A percentile compares a stretch with the other conserved stretches of the same genome.
Evolutionary conservation across 1,140 invertebrate genomes (phyloP).

Genomic region (Acromyrmex charruanus): DNA sequence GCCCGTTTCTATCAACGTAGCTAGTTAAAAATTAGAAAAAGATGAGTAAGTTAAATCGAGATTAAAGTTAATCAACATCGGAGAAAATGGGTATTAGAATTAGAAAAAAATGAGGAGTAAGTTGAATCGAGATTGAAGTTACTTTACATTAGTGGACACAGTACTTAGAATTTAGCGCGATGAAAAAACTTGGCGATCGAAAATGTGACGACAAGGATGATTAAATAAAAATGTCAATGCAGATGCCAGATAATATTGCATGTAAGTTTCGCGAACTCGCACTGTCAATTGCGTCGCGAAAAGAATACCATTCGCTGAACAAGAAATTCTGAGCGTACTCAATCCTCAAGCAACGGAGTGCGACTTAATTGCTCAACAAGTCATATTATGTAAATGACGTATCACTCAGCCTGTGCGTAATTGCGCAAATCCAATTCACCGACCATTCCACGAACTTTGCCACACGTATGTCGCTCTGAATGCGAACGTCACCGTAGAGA

Average conservation of each 20-base stretch:
- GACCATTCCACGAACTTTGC: background rate
- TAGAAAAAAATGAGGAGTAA: too few species aligned
- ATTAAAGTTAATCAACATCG: too few species aligned
- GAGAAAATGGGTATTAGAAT: too few species aligned
- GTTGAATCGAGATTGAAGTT: too few species aligned
- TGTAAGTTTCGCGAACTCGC: slow-evolving; percentile 8
- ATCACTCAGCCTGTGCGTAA: slow-evolving; percentile 55
- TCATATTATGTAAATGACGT: slow-evolving; percentile 71
- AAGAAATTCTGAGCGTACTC: slow-evolving; percentile 35
- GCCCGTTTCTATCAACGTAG: too few species aligned
- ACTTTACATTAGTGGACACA: too few species aligned
- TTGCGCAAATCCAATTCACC: slow-evolving; percentile 21
- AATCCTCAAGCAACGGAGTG: slow-evolving; percentile 37
- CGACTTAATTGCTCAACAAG: slow-evolving; percentile 72
- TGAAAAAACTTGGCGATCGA: background rate
- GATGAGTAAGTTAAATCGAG: too few species aligned
- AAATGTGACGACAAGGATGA: background rate
- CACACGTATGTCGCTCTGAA: background rate
- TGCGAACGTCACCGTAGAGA: background rate
- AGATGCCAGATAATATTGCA: background rate
- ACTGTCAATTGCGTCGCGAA: background rate
- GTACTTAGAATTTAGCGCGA: too few species aligned
- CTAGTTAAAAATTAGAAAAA: too few species aligned
- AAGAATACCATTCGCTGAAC: background rate
- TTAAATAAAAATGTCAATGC: background rate